These are phyloP conservation scores for Lasiurus borealis DNA, from an alignment of 2,113 vertebrate genomes.

Conservation along the genomic window DNA sequence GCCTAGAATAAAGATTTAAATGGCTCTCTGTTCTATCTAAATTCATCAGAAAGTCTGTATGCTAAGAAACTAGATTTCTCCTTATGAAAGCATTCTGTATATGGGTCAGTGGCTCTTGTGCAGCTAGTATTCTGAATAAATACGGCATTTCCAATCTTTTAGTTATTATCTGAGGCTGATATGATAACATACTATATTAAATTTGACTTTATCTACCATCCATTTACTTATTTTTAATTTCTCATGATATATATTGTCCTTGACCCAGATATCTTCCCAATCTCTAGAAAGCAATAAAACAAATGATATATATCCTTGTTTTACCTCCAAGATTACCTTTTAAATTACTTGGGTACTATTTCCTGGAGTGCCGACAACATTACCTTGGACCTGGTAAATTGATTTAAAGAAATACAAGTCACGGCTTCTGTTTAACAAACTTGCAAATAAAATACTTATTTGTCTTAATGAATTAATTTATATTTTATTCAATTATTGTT, in stretches of 20 bases:
- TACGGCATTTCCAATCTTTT: background rate
- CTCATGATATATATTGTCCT: background rate
- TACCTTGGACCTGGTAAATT: background rate
- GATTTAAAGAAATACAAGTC: background rate
- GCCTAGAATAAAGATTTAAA: slow-evolving; percentile 39
- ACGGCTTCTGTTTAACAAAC: background rate
- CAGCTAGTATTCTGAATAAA: background rate
- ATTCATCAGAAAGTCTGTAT: background rate
- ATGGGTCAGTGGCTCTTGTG: background rate
- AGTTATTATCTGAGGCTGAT: background rate
- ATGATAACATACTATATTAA: background rate
- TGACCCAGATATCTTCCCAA: background rate
- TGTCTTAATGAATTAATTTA: background rate
- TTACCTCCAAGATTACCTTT: background rate
- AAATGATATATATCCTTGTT: background rate
- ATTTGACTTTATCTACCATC: background rate
- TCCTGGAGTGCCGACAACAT: background rate
- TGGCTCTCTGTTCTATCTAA: background rate
- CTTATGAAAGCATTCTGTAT: background rate
- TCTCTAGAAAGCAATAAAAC: background rate
- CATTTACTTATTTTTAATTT: slow-evolving; percentile 16
- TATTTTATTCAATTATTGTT: background rate
- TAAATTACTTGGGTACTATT: background rate
- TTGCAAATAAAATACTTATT: background rate
- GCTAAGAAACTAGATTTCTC: slow-evolving; percentile 20